Evolutionary conservation across 2,888 invertebrate species (phyloP).

Genomic region (Meliscaeva auricollis): DNA sequence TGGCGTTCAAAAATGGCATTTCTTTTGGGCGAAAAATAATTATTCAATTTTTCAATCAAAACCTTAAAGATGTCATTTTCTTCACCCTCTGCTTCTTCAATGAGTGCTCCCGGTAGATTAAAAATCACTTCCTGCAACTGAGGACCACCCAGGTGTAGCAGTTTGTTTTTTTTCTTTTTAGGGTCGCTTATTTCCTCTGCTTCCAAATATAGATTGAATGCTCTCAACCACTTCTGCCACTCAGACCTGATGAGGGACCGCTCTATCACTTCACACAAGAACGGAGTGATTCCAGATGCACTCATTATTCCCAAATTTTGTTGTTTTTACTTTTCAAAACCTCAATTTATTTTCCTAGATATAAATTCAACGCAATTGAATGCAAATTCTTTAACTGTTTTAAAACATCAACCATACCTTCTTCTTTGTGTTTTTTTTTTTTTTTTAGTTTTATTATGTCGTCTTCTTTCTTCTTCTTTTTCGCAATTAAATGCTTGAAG

Average conservation of each 20-base stretch:
- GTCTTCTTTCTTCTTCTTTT: too few relatives aligned
- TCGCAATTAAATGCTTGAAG: too few relatives aligned
- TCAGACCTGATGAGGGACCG: slow-evolving; percentile 33
- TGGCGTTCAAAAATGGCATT: slow-evolving; percentile 78
- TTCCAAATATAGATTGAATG: slow-evolving; percentile 55
- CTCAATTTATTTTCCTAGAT: neutral
- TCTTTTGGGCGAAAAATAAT: slow-evolving; percentile 65
- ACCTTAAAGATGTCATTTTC: slow-evolving; percentile 36
- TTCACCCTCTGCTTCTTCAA: neutral
- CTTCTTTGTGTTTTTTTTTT: too few relatives aligned
- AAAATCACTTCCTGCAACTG: slow-evolving; percentile 61
- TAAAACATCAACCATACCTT: too few relatives aligned
- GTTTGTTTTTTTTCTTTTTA: slow-evolving; percentile 51
- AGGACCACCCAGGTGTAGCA: slow-evolving; percentile 62
- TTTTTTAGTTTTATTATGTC: too few relatives aligned
- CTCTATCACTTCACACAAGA: slow-evolving; percentile 37
- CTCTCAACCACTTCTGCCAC: slow-evolving; percentile 63
- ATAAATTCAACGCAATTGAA: neutral
- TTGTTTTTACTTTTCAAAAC: neutral
- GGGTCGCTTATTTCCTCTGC: slow-evolving; percentile 61
- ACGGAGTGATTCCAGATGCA: slow-evolving; percentile 25
- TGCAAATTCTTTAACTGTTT: neutral
- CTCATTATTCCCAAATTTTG: slow-evolving; percentile 8
- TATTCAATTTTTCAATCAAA: slow-evolving; percentile 63
- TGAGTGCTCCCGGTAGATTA: slow-evolving; percentile 36